Base-by-base conservation (phyloP, 2,113 vertebrate species). In the Pygoscelis antarcticus region DNA sequence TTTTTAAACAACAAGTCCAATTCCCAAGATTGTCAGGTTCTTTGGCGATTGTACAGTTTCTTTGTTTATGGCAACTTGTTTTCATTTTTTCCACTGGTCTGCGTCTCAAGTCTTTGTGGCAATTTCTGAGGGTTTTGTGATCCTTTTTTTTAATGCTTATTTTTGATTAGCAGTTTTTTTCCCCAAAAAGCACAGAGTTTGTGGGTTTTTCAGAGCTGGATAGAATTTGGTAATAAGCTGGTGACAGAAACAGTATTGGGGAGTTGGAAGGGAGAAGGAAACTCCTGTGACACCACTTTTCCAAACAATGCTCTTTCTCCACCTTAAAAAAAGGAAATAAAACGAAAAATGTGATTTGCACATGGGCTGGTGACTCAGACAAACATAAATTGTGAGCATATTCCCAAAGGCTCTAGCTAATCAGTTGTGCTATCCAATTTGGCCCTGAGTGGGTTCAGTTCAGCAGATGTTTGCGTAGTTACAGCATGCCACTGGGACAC, bases 361-460 rank as follows among this genome's bases (percentile, higher is more conserved):
- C 86, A 81, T 75, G 96, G 86, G 75, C 79, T 93, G 93, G 86
- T 93, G 95, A 96, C 75, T 95, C 95, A 97, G 93, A 71, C 69
- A 87, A 83, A 86, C 87, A 85, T 55, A 95, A 94, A 93, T 93
- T 0, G 21, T 78, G 64, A 81, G 80, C 40, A 3, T 76, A 30
- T 89, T 97, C 96, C 96, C 96, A 44, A n/a, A 54, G 96, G 95
- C 90, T 51, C 72, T 29, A 32, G 42, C 74, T 95, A 74, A 89
- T 92, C 95, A 83, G 91, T 30, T 96, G 96, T 79, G 75, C 91
- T 93, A 27, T 84, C 91, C 90, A 84, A 2, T 89, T 79, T 88
- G 93, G 96, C 89, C 96, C 92, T 57, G 71, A 34, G 93, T 83
- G 95, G 94, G 70, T 36, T 90, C 60, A 58, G 84, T 49, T 82